A percentile compares a stretch with the other conserved stretches of the same genome.
Conservation (phyloP, 2,113 vertebrate genomes). For the Arothron firmamentum region DNA sequence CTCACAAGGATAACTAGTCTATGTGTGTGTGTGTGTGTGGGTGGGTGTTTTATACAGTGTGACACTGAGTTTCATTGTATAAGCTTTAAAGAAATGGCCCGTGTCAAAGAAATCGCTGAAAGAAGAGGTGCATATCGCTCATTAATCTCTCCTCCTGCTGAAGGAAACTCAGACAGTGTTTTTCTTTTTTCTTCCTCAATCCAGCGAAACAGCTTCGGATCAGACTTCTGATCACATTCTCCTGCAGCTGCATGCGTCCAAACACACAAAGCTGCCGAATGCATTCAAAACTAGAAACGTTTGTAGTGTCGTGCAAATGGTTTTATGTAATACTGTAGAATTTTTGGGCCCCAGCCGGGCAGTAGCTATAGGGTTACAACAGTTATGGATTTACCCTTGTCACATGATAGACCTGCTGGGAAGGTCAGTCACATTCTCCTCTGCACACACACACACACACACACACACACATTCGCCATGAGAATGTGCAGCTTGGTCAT, state of each 20-base stretch:
- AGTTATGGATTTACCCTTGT: conserved; percentile 40
- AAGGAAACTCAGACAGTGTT: too few relatives aligned
- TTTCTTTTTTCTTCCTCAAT: too few relatives aligned
- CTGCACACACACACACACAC: conserved; percentile 12
- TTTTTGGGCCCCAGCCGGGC: conserved; percentile 1
- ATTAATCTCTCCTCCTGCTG: too few relatives aligned
- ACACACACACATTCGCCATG: conserved; percentile 2
- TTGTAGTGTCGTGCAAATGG: too few relatives aligned
- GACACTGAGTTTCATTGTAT: neutral
- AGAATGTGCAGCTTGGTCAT: neutral
- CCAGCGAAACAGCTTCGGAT: too few relatives aligned
- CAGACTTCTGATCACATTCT: too few relatives aligned
- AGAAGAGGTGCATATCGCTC: too few relatives aligned
- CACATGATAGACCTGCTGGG: conserved; percentile 38
- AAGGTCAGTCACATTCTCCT: conserved; percentile 43
- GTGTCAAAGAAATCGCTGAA: too few relatives aligned
- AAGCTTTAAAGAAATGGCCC: too few relatives aligned
- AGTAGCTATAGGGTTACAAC: conserved; percentile 7
- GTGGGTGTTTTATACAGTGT: conserved; percentile 15
- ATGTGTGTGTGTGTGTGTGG: conserved; percentile 10
- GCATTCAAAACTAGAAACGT: too few relatives aligned
- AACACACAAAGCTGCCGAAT: too few relatives aligned
- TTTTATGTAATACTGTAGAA: neutral
- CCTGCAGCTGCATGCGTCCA: too few relatives aligned
- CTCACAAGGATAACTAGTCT: neutral